Percentiles rank a stretch among this genome's conserved stretches.
Evolutionary conservation across 2,888 invertebrate genomes (phyloP).

Genomic region (Yponomeuta cagnagella): DNA sequence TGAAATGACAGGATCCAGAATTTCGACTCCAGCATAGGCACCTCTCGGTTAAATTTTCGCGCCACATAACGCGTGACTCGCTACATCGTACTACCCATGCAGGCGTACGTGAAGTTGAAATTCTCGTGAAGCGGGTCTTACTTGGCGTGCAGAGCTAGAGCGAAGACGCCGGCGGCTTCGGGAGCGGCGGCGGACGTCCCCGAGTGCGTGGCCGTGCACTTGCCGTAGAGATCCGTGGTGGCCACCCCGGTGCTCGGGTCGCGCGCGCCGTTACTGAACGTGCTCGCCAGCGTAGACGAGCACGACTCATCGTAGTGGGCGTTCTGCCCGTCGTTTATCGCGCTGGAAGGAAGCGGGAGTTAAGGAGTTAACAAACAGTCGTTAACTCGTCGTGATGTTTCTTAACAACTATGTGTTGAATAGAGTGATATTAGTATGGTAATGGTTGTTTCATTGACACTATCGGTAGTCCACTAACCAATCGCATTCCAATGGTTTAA

Average conservation of each 20-base stretch:
- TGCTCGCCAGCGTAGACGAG: constrained; percentile 98
- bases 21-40: no score
- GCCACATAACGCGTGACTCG: no score
- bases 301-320: constrained; percentile 99
- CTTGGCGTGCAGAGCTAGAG: constrained; percentile 98
- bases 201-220: constrained; percentile 98
- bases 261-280: constrained; percentile 98
- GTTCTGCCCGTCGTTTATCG: constrained; percentile 99
- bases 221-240: constrained; percentile 98
- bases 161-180: constrained; percentile 99
- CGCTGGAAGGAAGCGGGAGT: constrained; percentile 65
- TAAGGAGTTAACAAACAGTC: no score
- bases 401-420: no score
- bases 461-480: no score
- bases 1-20: no score
- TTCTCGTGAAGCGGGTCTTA: constrained; percentile 67
- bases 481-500: no score
- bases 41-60: no score
- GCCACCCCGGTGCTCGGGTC: constrained; percentile 99
- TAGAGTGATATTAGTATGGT: no score
- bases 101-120: no score
- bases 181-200: constrained; percentile 99
- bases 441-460: not conserved
- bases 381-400: no score
- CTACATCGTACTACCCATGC: no score